Evolutionary conservation across 2,113 vertebrate species (phyloP).

Genomic region (Pandion haliaetus): DNA sequence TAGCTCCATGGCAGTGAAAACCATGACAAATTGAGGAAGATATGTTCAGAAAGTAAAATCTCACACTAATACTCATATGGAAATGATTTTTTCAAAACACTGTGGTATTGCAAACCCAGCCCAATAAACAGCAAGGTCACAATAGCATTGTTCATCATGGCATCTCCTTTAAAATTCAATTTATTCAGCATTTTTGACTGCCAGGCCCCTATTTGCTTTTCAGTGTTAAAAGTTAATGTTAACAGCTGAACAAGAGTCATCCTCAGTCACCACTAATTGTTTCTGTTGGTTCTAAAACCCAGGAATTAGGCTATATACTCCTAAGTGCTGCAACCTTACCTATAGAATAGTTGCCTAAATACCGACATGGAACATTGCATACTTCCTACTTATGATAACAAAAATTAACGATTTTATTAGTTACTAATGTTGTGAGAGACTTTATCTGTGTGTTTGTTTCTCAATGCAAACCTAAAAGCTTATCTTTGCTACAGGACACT

Average conservation of each 20-base stretch:
- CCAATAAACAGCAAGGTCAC: slow-evolving; percentile 8
- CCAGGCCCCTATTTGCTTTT: background rate
- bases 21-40: slow-evolving; percentile 21
- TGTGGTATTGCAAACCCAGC: background rate
- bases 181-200: background rate
- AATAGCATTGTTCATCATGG: background rate
- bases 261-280: background rate
- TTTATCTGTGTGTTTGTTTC: background rate
- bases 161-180: background rate
- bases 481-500: background rate
- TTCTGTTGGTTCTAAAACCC: background rate
- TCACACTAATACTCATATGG: slow-evolving; percentile 51
- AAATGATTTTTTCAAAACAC: slow-evolving; percentile 42
- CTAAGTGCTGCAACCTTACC: background rate
- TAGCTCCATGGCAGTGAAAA: slow-evolving; percentile 24
- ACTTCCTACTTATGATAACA: background rate
- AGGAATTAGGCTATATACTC: background rate
- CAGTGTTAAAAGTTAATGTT: background rate
- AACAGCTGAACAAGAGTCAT: background rate
- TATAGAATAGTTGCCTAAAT: background rate
- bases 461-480: background rate
- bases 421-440: background rate
- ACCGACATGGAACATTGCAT: background rate
- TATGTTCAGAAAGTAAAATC: slow-evolving; percentile 21
- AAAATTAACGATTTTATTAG: background rate